A percentile compares a stretch with the other conserved stretches of the same genome.
These are phyloP conservation scores for Columba guinea DNA, from an alignment of 2,797 vertebrate species.

Conservation along the genomic window DNA sequence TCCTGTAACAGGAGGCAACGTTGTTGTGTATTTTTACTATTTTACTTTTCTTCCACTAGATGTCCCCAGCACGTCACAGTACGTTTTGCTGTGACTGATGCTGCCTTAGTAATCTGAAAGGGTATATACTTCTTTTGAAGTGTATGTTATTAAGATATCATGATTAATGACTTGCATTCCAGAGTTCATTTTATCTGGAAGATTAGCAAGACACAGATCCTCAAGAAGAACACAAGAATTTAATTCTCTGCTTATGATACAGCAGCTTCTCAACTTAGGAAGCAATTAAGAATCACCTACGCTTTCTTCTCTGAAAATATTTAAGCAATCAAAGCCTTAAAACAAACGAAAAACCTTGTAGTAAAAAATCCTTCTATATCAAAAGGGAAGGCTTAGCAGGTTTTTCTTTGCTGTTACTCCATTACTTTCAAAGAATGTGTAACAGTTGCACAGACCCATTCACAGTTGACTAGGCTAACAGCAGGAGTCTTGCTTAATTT, in stretches of 20 bases:
- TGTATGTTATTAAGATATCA: slow-evolving; percentile 50
- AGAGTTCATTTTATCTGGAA: slow-evolving; percentile 58
- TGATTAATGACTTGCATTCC: slow-evolving; percentile 60
- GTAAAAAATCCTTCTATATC: slow-evolving; percentile 57
- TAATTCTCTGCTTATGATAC: slow-evolving; percentile 45
- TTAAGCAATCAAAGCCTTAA: slow-evolving; percentile 69
- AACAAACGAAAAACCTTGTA: slow-evolving; percentile 65
- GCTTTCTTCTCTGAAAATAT: slow-evolving; percentile 66
- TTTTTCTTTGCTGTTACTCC: slow-evolving; percentile 23
- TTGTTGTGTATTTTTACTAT: not conserved
- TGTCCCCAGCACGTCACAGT: slow-evolving; percentile 75
- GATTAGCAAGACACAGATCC: slow-evolving; percentile 63
- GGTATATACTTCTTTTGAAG: slow-evolving; percentile 55
- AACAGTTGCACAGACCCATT: slow-evolving; percentile 62
- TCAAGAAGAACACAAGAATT: slow-evolving; percentile 54
- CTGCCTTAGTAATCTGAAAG: not conserved
- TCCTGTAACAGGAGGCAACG: not conserved
- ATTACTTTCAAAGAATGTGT: slow-evolving; percentile 62
- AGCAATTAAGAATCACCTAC: slow-evolving; percentile 60
- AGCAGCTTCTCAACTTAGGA: slow-evolving; percentile 37
- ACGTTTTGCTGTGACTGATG: not conserved
- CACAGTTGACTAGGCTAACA: slow-evolving; percentile 60
- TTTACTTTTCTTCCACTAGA: slow-evolving; percentile 76
- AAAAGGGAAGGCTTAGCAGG: slow-evolving; percentile 37
- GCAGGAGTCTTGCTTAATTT: slow-evolving; percentile 72